Evolutionary conservation across 2,113 vertebrate genomes (phyloP), one percentile per base, ranked within the genome.

Genomic region (Pachycephala philippinensis): DNA sequence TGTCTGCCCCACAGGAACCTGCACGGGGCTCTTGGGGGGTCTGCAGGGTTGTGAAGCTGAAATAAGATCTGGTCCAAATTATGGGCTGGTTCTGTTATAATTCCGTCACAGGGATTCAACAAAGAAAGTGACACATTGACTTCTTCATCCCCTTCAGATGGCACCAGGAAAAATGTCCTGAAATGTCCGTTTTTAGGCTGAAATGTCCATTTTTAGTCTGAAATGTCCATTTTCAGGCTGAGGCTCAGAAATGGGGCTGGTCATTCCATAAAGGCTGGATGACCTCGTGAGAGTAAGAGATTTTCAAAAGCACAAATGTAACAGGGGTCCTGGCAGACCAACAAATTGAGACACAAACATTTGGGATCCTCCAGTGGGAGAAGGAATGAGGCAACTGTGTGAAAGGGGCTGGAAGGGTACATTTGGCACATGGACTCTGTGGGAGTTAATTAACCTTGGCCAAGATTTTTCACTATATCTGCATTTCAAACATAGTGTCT

Each of bases 401-500:
- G 71, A 52, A 50, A 85, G 11, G 21, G 14, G 8, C 42, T 53
- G 47, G n/a, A 27, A 69, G 27, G 44, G 16, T 2, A 8, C 35
- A 8, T 33, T 21, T 45, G 64, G 39, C 42, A 81, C 13, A 2
- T 0, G 3, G 4, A 10, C 13, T 69, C 21, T 33, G 22, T 15
- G 13, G 10, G 5, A 68, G 20, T 45, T 19, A 44, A 35, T 30
- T 50, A 35, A 12, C 30, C 78, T 66, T 24, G 68, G 82, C 30
- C 33, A 47, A 11, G 33, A 20, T 19, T 71, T 63, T 59, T 64
- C 27, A 40, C n/a, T 39, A 7, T 2, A 14, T 9, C 19, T 81
- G 21, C 14, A 53, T 49, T 66, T 81, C 28, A 70, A 83, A 70
- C 7, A 65, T 1, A 14, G 11, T 26, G 54, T 24, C 59, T 23